phyloP scores from a whole-genome alignment of 2,113 vertebrate genomes.

The Cisticola juncidis region DNA sequence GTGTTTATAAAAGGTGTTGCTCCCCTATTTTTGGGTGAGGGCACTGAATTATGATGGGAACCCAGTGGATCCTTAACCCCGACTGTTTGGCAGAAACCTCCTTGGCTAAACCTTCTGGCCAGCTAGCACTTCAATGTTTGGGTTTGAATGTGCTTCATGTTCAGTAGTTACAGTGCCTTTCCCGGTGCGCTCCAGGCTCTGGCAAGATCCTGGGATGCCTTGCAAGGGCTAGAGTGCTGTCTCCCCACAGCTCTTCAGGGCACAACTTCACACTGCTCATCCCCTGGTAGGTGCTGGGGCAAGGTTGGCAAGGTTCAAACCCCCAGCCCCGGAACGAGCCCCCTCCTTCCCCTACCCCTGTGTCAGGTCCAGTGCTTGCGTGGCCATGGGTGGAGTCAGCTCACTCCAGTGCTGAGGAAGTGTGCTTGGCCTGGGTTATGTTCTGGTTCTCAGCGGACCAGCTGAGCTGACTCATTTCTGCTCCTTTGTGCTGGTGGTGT shows the following conservation, averaged over 20 bases:
- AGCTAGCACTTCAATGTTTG: neutral
- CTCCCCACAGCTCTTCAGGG: neutral
- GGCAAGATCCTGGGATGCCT: neutral
- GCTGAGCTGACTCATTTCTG: neutral
- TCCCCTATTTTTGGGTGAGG: neutral
- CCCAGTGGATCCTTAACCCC: neutral
- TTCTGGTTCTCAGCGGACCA: neutral
- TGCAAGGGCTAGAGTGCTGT: neutral
- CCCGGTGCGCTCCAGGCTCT: neutral
- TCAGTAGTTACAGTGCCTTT: neutral
- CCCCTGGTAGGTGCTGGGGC: neutral
- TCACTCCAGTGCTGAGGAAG: neutral
- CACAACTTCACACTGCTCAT: neutral
- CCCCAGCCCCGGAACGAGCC: fast-evolving
- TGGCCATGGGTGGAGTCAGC: neutral
- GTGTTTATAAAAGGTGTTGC: neutral
- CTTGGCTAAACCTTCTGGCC: neutral
- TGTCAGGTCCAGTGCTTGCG: fast-evolving
- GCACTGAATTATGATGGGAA: neutral
- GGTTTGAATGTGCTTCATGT: neutral
- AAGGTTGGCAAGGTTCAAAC: neutral
- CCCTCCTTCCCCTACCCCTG: neutral
- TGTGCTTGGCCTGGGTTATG: neutral
- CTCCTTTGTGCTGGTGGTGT: neutral
- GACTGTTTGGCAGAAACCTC: neutral